Percentiles rank a stretch among this genome's conserved stretches.
These are phyloP conservation scores for Conus ventricosus DNA, from an alignment of 1,140 invertebrate species.

Conservation along the genomic window DNA sequence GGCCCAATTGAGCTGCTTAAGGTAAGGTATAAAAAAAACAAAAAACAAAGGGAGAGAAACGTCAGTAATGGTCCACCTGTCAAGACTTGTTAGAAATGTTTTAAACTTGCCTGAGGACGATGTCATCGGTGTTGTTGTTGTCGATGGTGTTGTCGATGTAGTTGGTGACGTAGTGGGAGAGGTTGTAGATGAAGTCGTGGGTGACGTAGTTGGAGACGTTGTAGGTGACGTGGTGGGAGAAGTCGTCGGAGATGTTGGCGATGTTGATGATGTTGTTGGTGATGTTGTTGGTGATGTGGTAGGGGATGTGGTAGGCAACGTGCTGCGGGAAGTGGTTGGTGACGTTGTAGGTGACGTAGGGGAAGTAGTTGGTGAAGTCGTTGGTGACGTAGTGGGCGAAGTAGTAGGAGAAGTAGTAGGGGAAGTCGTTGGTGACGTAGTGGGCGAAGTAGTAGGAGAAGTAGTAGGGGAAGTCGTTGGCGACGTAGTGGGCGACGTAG, in stretches of 20 bases:
- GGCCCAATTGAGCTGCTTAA: too few species aligned
- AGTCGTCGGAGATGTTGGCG: background rate
- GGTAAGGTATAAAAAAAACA: background rate
- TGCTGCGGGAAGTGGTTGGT: background rate
- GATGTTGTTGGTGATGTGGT: background rate
- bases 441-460: background rate
- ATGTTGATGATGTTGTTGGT: background rate
- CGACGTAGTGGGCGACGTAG: background rate
- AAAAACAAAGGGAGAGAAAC: background rate
- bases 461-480: background rate
- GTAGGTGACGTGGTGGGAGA: background rate
- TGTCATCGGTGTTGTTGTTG: background rate
- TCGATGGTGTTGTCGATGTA: background rate
- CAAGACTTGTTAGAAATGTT: too few species aligned
- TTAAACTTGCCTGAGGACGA: background rate
- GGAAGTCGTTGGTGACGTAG: background rate
- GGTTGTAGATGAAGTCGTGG: background rate
- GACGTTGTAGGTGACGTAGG: background rate
- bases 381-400: background rate
- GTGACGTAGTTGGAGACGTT: background rate
- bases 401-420: background rate
- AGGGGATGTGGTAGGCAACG: background rate
- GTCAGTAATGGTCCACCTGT: background rate
- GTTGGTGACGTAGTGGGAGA: background rate
- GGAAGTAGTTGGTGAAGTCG: background rate